Evolutionary conservation across 2,113 vertebrate species (phyloP), one percentile per base, ranked within the genome.

Genomic region (Gasterosteus aculeatus): DNA sequence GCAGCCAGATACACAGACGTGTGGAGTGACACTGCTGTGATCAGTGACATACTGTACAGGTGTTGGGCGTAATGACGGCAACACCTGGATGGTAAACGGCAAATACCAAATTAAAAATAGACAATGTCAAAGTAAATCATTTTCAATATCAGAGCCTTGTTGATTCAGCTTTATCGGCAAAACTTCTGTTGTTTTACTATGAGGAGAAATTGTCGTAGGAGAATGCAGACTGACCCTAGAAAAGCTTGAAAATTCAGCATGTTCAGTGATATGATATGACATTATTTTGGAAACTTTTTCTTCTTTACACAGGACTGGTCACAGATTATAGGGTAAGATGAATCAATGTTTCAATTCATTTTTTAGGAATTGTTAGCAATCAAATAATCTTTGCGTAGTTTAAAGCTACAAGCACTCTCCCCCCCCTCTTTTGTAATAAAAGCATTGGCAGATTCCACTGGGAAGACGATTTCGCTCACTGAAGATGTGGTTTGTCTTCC

Each of bases 381-480:
- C 0, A 16, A 4, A 29, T 35, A 29, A 58, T 11, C 3, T 14
- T 10, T 46, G 2, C 6, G 33, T 39, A 61, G 2, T 0, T 58
- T 35, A 0, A 41, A 22, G 18, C 14, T 22, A 11, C 29, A 77
- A 60, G 1, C 10, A 16, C 5, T 39, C 41, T 47, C 5, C 2
- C 39, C 63, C 38, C 22, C 33, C 49, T 60, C 33, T 42, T 65
- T 31, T 57, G 33, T 56, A 51, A 70, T 77, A 19, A 86, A 99
- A 99, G 98, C 98, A 99, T 76, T 99, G 98, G 98, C 96, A 98
- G 87, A 95, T 99, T 71, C 97, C 97, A 0, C 87, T 99, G 74
- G 98, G 97, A 8, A 95, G 98, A 73, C 92, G 97, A 80, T 99
- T 99, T 85, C 97, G 97, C 51, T 97, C 98, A 3, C 88, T 99